Conservation (phyloP, 30 jellyfish, hydroid and myxozoan species). For the Turritopsis rubra region DNA sequence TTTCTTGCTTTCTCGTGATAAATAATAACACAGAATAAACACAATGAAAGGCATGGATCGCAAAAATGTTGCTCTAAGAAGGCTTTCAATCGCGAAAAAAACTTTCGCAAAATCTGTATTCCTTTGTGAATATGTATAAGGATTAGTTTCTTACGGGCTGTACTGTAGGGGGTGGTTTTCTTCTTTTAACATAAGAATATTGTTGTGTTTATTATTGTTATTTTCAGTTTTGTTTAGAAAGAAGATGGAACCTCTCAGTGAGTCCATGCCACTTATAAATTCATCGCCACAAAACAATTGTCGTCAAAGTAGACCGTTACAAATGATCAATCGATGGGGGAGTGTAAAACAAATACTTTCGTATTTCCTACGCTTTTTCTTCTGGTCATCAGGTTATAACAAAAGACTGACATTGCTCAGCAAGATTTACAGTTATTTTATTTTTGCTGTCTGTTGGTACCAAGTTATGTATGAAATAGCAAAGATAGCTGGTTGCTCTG, state of each 20-base stretch:
- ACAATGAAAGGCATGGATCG: too few species aligned
- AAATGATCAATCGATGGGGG: background rate
- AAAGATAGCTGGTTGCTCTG: conserved; percentile 12
- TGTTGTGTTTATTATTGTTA: too few species aligned
- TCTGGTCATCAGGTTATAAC: conserved; percentile 30
- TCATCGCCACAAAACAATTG: conserved; percentile 21
- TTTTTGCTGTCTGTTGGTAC: conserved; percentile 17
- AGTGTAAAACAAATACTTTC: background rate
- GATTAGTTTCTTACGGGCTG: too few species aligned
- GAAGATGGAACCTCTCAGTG: background rate
- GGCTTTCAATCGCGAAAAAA: too few species aligned
- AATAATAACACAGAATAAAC: too few species aligned
- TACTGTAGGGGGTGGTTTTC: too few species aligned
- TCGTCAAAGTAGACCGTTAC: conserved; percentile 15
- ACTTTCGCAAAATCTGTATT: too few species aligned
- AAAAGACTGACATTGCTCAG: background rate
- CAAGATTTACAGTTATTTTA: conserved; percentile 1
- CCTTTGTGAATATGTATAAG: too few species aligned
- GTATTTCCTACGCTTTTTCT: conserved; percentile 18
- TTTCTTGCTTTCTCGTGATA: too few species aligned
- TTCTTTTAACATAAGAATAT: too few species aligned
- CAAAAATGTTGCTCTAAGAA: too few species aligned
- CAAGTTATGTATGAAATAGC: conserved; percentile 19
- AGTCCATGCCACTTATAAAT: background rate
- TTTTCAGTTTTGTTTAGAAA: background rate